A percentile compares a stretch with the other conserved stretches of the same genome.
Conservation (phyloP, 2,113 vertebrate species). For the Tragelaphus buxtoni region DNA sequence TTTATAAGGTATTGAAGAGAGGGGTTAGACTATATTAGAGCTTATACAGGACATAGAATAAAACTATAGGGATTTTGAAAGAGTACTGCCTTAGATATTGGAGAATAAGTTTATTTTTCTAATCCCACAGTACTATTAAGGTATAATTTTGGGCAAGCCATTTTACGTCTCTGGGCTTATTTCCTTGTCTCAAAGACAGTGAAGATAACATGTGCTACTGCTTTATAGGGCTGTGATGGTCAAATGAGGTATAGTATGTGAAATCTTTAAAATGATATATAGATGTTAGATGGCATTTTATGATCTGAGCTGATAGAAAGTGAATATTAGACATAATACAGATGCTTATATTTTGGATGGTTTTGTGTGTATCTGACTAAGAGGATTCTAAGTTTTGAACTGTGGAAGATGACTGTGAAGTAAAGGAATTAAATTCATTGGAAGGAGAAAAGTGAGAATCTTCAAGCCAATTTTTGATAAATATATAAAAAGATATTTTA, state of each 20-base stretch:
- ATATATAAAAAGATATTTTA: neutral
- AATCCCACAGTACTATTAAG: neutral
- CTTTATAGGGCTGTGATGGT: neutral
- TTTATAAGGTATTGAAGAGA: neutral
- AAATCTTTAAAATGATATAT: neutral
- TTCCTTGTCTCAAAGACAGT: constrained; percentile 13
- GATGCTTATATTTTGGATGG: neutral
- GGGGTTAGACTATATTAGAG: neutral
- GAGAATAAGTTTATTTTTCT: neutral
- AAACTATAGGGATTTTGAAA: neutral
- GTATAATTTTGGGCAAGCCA: neutral
- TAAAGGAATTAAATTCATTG: neutral
- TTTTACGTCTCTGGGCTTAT: neutral
- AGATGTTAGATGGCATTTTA: neutral
- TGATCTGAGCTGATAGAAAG: neutral
- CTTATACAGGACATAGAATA: neutral
- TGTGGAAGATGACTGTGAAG: neutral
- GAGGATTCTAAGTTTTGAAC: neutral
- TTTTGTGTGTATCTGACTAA: neutral
- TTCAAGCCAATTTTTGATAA: neutral
- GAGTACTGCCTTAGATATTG: neutral
- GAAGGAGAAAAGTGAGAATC: neutral
- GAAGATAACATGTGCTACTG: neutral
- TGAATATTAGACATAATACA: neutral
- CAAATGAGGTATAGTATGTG: neutral